Percentiles rank a stretch among this genome's conserved stretches.
These are phyloP conservation scores for Bimastos eiseni DNA, from an alignment of 2,888 invertebrate species.

Conservation along the genomic window DNA sequence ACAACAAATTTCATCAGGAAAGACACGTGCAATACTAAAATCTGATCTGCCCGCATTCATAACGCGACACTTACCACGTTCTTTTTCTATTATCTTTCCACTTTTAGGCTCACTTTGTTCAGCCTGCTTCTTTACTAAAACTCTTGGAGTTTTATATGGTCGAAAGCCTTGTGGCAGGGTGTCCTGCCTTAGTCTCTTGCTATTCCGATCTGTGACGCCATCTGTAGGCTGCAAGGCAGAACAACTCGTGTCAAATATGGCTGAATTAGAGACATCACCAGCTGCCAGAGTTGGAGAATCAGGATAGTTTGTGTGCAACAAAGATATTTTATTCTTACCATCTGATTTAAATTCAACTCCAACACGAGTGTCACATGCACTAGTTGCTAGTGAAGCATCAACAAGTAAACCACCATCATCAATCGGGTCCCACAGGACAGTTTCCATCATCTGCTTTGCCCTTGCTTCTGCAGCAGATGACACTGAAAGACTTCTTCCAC, in stretches of 20 bases:
- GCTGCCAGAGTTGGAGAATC: not conserved
- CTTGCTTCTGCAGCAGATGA: conserved; percentile 10
- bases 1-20: not conserved
- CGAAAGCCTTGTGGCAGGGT: not conserved
- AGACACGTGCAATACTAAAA: not conserved
- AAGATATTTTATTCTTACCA: not conserved
- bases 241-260: not conserved
- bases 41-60: not conserved
- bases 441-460: not conserved
- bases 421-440: not conserved
- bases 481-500: not conserved
- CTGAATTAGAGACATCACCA: not conserved
- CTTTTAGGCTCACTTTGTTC: not conserved
- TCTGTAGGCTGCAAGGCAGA: not conserved
- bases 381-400: conserved; percentile 13
- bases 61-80: not conserved
- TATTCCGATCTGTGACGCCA: not conserved
- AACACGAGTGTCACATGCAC: not conserved
- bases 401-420: not conserved
- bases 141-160: conserved; percentile 1
- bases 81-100: not conserved
- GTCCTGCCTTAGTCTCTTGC: not conserved
- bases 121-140: not conserved
- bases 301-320: not conserved
- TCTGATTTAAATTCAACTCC: conserved; percentile 7